Percentiles rank a stretch among this genome's conserved stretches.
Evolutionary conservation across 2,113 vertebrate genomes (phyloP).

Genomic region (Bostrychus sinensis): DNA sequence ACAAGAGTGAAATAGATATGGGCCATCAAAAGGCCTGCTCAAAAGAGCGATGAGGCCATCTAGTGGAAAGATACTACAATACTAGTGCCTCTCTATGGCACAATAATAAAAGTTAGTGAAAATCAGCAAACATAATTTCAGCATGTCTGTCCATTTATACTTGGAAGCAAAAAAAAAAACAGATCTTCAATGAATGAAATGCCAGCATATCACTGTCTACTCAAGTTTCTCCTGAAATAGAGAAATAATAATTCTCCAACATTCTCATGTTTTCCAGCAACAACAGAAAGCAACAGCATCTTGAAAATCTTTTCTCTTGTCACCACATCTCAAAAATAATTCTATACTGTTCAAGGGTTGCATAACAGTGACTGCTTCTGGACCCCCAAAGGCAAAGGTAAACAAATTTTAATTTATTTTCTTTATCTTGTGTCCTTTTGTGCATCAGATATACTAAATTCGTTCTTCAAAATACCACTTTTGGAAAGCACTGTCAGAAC

Average conservation of each 20-base stretch:
- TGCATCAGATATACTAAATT: conserved; percentile 31
- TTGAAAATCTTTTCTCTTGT: background rate
- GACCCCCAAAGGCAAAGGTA: conserved; percentile 17
- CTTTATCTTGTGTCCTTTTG: too few relatives aligned
- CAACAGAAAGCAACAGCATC: conserved; percentile 9
- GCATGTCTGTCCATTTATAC: conserved; percentile 4
- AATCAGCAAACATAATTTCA: background rate
- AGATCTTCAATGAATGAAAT: background rate
- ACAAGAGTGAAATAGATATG: conserved; percentile 26
- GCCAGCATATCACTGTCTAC: conserved; percentile 16
- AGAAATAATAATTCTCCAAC: conserved; percentile 19
- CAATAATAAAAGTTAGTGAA: background rate
- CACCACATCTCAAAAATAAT: conserved; percentile 24
- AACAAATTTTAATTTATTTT: background rate
- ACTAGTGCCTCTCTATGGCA: background rate
- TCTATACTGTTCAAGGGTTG: conserved; percentile 13
- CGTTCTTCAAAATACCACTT: conserved; percentile 93
- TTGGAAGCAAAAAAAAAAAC: background rate
- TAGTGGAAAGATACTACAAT: conserved; percentile 53
- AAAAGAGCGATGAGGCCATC: conserved; percentile 69
- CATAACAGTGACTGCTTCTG: conserved; percentile 14
- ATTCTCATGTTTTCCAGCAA: conserved; percentile 18
- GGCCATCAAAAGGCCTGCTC: conserved; percentile 3
- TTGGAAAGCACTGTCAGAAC: conserved; percentile 80
- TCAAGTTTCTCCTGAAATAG: conserved; percentile 20